Conservation (phyloP, 2,113 vertebrate species). For the Leptobrachium leishanense region DNA sequence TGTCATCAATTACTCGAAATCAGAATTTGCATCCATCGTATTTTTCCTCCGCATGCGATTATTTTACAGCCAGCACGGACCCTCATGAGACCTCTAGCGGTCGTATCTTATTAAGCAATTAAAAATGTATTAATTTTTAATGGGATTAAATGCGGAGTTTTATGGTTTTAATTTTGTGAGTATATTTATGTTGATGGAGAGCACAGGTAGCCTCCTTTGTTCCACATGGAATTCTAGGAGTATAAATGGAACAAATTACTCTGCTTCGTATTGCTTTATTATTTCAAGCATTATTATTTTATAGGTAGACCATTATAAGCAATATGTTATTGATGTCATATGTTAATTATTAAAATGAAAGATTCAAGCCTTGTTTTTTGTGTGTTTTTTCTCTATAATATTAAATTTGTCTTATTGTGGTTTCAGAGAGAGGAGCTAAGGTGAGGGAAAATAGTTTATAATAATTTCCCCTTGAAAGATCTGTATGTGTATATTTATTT, state of each 20-base stretch:
- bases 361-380: conserved; percentile 5
- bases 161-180: conserved; percentile 68
- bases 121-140: conserved; percentile 83
- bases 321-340: neutral
- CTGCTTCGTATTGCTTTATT: too few species aligned
- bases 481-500: too few species aligned
- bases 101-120: conserved; percentile 81
- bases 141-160: conserved; percentile 62
- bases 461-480: too few species aligned
- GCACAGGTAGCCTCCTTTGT: conserved; percentile 21
- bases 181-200: conserved; percentile 34
- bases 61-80: conserved; percentile 24
- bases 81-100: conserved; percentile 65
- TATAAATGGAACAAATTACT: conserved; percentile 13
- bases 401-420: neutral
- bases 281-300: conserved; percentile 1
- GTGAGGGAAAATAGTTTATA: too few species aligned
- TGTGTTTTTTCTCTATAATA: neutral
- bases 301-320: neutral
- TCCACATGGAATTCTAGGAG: neutral
- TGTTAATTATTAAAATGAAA: conserved; percentile 52
- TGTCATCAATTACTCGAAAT: neutral
- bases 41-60: neutral
- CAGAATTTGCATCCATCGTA: conserved; percentile 3
- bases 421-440: too few species aligned